phyloP scores from a whole-genome alignment of 2,113 vertebrate species.

The Peromyscus californicus region DNA sequence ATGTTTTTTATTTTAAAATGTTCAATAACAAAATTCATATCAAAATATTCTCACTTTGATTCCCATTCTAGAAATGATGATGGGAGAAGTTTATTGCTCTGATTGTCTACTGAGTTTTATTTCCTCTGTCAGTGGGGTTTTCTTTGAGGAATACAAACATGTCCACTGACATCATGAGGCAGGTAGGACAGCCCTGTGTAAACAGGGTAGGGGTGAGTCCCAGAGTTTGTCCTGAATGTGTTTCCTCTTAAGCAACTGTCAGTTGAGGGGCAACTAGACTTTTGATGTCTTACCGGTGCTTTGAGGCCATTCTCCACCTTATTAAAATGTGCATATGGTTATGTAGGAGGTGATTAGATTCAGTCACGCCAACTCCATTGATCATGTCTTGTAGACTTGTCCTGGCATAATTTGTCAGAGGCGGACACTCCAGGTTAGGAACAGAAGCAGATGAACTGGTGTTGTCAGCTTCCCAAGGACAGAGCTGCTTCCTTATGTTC shows the following conservation, averaged over 20 bases:
- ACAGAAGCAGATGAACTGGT: conserved; percentile 39
- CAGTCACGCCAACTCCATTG: neutral
- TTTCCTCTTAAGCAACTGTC: neutral
- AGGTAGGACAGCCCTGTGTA: neutral
- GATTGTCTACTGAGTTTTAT: neutral
- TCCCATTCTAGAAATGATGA: neutral
- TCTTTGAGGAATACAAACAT: neutral
- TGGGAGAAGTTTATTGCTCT: neutral
- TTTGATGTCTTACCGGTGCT: neutral
- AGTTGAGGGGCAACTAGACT: neutral
- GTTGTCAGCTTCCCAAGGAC: conserved; percentile 29
- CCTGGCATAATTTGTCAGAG: conserved; percentile 53
- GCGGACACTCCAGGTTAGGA: conserved; percentile 4
- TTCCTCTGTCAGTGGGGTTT: neutral
- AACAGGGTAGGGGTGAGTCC: neutral
- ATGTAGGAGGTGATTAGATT: neutral
- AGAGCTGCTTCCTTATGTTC: neutral
- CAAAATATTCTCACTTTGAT: neutral
- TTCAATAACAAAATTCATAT: neutral
- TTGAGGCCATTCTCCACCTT: conserved; percentile 33
- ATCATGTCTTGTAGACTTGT: neutral
- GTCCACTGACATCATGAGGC: neutral
- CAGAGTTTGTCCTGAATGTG: neutral
- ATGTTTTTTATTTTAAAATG: neutral
- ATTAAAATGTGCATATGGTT: conserved; percentile 56